Conservation (phyloP, 2,888 invertebrate species). For the Lypha dubia region DNA sequence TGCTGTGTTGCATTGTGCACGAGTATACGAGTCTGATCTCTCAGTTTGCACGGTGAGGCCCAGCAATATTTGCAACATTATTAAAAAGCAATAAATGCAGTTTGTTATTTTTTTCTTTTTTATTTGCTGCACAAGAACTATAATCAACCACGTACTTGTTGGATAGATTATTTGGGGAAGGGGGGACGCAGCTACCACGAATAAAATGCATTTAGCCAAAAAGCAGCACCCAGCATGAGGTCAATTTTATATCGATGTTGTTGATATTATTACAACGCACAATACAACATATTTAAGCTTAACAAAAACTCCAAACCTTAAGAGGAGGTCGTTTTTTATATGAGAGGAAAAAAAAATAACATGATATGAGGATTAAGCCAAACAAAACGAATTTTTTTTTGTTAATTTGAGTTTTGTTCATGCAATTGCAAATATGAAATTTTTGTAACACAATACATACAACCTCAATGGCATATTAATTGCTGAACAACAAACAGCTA, state of each 20-base stretch:
- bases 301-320: conserved; percentile 73
- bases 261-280: conserved; percentile 75
- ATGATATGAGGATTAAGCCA: conserved; percentile 12
- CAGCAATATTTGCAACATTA: conserved; percentile 75
- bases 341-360: conserved; percentile 3
- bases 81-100: conserved; percentile 81
- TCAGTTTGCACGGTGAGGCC: conserved; percentile 37
- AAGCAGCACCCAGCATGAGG: conserved; percentile 76
- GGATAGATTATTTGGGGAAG: not conserved
- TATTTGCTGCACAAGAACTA: conserved; percentile 56
- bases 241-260: conserved; percentile 74
- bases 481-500: conserved; percentile 57
- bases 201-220: conserved; percentile 63
- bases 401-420: conserved; percentile 27
- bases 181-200: not conserved
- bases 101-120: conserved; percentile 72
- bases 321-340: conserved; percentile 78
- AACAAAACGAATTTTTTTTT: conserved; percentile 54
- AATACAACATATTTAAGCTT: conserved; percentile 66
- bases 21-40: conserved; percentile 45
- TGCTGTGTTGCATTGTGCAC: not conserved
- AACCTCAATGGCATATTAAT: conserved; percentile 68
- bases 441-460: conserved; percentile 65
- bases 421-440: conserved; percentile 61
- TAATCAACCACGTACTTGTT: conserved; percentile 56